Conservation (phyloP, 2,113 vertebrate genomes). For the Peromyscus californicus region DNA sequence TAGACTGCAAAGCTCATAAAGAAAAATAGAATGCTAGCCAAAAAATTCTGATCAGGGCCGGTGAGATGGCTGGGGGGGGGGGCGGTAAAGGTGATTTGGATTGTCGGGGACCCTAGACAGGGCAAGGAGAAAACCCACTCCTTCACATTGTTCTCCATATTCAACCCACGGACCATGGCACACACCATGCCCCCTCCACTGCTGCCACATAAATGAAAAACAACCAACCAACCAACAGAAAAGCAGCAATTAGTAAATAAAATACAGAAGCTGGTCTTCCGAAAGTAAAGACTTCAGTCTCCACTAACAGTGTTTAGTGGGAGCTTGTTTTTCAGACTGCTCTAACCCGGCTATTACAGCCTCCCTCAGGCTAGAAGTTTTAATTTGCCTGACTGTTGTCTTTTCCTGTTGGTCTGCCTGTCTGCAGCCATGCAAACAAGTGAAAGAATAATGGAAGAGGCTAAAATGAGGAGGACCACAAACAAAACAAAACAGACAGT, state of each 20-base stretch:
- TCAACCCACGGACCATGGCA: neutral
- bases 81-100: neutral
- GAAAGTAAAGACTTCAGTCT: conserved; percentile 30
- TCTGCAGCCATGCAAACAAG: conserved; percentile 25
- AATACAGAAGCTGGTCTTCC: neutral
- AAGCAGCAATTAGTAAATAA: neutral
- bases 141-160: neutral
- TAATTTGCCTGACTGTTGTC: conserved; percentile 44
- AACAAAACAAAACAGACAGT: neutral
- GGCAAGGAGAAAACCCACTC: neutral
- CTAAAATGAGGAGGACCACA: conserved; percentile 44
- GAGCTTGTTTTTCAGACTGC: neutral
- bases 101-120: neutral
- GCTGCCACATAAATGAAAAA: neutral
- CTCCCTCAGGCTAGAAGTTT: conserved; percentile 18
- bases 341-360: neutral
- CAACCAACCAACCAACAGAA: neutral
- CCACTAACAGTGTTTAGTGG: neutral
- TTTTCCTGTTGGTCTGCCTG: neutral
- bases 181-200: neutral
- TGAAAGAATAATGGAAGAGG: neutral
- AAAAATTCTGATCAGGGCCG: neutral
- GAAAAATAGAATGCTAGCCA: neutral
- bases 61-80: neutral
- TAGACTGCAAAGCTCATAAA: neutral